Base-by-base conservation (phyloP, 2,888 invertebrate genomes). In the Elmis aenea region DNA sequence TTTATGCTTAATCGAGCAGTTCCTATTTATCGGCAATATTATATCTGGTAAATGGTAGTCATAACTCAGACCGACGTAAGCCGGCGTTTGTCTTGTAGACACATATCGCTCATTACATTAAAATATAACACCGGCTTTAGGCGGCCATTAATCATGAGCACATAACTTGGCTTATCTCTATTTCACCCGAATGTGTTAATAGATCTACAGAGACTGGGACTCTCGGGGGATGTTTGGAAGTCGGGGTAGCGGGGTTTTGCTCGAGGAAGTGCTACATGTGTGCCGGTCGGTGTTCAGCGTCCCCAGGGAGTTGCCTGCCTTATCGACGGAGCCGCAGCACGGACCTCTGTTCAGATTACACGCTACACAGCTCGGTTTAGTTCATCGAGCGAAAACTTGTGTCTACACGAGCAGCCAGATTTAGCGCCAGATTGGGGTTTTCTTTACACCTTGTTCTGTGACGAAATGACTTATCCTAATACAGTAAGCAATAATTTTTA, bases 261-360 rank as follows among this genome's bases (percentile, higher is more conserved):
- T 58, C 57, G 58, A 62, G 61, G 63, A 63, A 64, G 62, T 62
- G 64, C 53, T 65, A 64, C 65, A 64, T 62, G 61, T 64, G 63
- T 64, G 63, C 57, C 52, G 54, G 59, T 53, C 61, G 55, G 56
- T 61, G 64, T 62, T 62, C 56, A 43, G 38, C 45, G 52, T 63
- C 63, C 59, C 60, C 51, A 26, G 62, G 61, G 65, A 61, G 54
- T 57, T 57, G 55, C 58, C 55, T 51, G 61, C 61, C 63, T 64
- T 64, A 65, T 63, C 64, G 64, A 57, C 61, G 52, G 53, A 54
- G 58, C 57, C 55, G 50, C 57, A 55, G 54, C 56, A 54, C 58
- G 57, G 59, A 60, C 62, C 62, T 57, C 59, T 62, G 63, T 61
- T 61, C 57, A 63, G 63, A 64, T 65, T 64, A 64, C 64, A 64